Conservation (phyloP, 2,797 vertebrate genomes). For the Sebastes iracundus region DNA sequence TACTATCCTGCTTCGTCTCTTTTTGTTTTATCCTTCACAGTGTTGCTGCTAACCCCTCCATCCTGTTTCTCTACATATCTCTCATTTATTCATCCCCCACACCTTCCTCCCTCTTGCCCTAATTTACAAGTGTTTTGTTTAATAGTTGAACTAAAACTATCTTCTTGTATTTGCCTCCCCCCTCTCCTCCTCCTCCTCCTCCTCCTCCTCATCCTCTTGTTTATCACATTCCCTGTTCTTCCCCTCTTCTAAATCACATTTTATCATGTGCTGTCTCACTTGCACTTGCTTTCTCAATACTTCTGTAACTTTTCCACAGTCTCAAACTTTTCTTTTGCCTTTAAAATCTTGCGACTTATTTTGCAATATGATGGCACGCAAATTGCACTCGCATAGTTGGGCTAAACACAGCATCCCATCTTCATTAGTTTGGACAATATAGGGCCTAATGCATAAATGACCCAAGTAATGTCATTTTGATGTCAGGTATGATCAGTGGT, state of each 20-base stretch:
- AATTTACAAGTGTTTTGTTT: neutral
- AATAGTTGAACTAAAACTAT: neutral
- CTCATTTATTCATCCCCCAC: neutral
- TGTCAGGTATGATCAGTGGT: neutral
- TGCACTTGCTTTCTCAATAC: neutral
- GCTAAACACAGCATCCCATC: neutral
- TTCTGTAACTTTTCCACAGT: neutral
- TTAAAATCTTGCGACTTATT: neutral
- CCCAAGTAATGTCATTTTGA: neutral
- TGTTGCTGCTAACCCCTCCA: neutral
- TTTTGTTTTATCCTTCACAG: neutral
- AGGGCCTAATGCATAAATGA: neutral
- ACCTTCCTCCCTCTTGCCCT: neutral
- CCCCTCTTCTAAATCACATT: constrained; percentile 2
- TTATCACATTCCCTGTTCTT: neutral
- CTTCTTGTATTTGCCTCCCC: neutral
- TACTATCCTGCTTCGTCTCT: constrained; percentile 22
- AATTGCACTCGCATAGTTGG: neutral
- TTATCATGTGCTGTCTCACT: neutral
- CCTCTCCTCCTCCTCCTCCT: neutral
- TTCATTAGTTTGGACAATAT: neutral
- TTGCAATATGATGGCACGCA: neutral
- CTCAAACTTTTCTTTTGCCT: neutral
- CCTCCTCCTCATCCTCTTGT: neutral
- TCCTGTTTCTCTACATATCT: neutral